Percentiles rank a stretch among this genome's conserved stretches.
phyloP scores from a whole-genome alignment of 2,888 invertebrate genomes.

The Leistus spinibarbis region DNA sequence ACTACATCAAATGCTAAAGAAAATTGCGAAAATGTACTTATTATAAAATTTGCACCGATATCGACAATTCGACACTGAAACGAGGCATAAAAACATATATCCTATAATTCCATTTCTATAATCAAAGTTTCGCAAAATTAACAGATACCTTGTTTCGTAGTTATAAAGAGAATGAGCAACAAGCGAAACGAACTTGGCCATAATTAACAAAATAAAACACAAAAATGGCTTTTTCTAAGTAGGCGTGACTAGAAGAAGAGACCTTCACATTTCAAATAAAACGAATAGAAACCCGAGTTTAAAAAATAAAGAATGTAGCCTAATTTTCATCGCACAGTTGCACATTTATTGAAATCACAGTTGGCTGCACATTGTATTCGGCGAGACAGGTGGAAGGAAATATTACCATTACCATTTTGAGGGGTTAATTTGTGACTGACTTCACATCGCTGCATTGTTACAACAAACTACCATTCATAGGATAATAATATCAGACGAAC shows the following conservation, averaged over 20 bases:
- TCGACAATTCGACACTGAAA: too few species aligned
- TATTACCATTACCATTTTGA: neutral
- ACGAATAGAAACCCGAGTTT: neutral
- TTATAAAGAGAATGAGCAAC: neutral
- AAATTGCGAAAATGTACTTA: too few species aligned
- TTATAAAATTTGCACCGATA: too few species aligned
- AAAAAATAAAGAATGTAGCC: neutral
- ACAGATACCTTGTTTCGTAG: neutral
- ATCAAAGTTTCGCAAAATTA: too few species aligned
- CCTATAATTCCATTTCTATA: too few species aligned
- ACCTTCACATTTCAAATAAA: neutral
- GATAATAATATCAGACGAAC: neutral
- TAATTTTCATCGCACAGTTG: slow-evolving; percentile 8
- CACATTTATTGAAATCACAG: slow-evolving; percentile 13
- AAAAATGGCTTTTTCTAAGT: neutral
- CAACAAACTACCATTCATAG: neutral
- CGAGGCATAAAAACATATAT: too few species aligned
- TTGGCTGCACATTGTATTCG: neutral
- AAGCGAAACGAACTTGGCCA: neutral
- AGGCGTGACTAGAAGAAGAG: neutral
- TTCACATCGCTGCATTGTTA: neutral
- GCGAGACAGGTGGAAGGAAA: neutral
- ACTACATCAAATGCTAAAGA: too few species aligned
- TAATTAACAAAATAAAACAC: neutral
- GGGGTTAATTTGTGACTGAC: neutral